Evolutionary conservation across 2,113 vertebrate genomes (phyloP), one percentile per base, ranked within the genome.

Genomic region (Cynocephalus volans): DNA sequence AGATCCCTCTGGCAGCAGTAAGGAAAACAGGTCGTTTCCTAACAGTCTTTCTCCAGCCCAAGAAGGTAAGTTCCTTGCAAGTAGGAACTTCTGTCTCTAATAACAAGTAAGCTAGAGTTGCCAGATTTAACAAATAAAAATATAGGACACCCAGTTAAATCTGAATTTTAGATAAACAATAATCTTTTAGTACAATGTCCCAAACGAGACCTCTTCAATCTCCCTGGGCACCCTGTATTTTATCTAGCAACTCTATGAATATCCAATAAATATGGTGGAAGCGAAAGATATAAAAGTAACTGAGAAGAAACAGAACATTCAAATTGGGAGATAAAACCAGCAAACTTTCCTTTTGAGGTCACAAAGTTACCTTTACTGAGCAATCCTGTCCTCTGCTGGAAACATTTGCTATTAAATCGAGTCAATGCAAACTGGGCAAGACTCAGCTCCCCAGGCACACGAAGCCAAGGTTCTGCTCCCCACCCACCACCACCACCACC

Each of bases 51-150:
- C 33, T 94, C 33, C 28, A 69, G 58, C 65, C 31, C 67, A 52
- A 45, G 41, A 10, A 76, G 67, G 52, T 67, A 96, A 65, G 8
- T 60, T 91, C 28, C 65, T 67, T 69, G 70, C 54, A 14, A 28
- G 52, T 18, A 77, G n/a, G 31, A 23, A 0, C 54, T 18, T n/a
- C n/a, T 13, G 6, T 88, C 54, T 84, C 6, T 58, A 13, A 41
- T 58, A 60, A 15, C 62, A 91, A 2, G 48, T 36, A 80, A 48
- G 18, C 23, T 70, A 33, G 14, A 73, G 31, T 5, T 58, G 48
- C 23, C 92, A 85, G 33, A 86, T 54, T 82, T 48, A 88, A 67
- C 50, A 64, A 72, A 76, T 52, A 73, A 89, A 80, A 80, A 75
- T 26, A 70, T 3, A 62, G 33, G 62, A 45, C 50, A 23, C 62